Conservation (phyloP, 2,888 invertebrate species). For the Aplocera efformata region DNA sequence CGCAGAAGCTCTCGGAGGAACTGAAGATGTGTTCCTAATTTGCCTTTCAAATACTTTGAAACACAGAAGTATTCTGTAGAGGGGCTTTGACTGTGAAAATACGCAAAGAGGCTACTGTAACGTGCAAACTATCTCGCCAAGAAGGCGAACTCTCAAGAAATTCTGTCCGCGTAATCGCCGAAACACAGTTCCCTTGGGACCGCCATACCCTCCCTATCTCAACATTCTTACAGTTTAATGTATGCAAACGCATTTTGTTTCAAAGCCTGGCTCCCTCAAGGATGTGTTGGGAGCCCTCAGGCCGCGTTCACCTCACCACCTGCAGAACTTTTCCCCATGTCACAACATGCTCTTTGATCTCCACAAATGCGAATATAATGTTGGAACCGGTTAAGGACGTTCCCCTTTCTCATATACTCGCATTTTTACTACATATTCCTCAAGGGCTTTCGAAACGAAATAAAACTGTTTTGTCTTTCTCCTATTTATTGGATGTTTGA, state of each 20-base stretch:
- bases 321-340: slow-evolving; percentile 67
- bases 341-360: slow-evolving; percentile 78
- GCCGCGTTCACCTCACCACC: slow-evolving; percentile 57
- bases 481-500: slow-evolving; percentile 57
- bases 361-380: slow-evolving; percentile 77
- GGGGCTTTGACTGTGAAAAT: slow-evolving; percentile 69
- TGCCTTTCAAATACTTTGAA: slow-evolving; percentile 77
- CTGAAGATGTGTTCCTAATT: slow-evolving; percentile 70
- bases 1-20: slow-evolving; percentile 41
- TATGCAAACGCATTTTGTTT: slow-evolving; percentile 81
- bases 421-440: slow-evolving; percentile 52
- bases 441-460: slow-evolving; percentile 53
- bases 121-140: slow-evolving; percentile 73
- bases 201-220: slow-evolving; percentile 70
- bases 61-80: slow-evolving; percentile 66
- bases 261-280: slow-evolving; percentile 76
- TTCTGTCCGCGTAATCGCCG: slow-evolving; percentile 78
- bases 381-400: slow-evolving; percentile 68
- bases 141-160: slow-evolving; percentile 66
- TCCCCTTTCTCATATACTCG: slow-evolving; percentile 59
- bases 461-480: slow-evolving; percentile 58
- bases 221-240: slow-evolving; percentile 80
- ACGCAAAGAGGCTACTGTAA: slow-evolving; percentile 70
- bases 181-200: slow-evolving; percentile 70
- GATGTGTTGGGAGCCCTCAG: slow-evolving; percentile 67